Evolutionary conservation across 2,797 vertebrate species (phyloP).

Genomic region (Coracias cyanogaster): DNA sequence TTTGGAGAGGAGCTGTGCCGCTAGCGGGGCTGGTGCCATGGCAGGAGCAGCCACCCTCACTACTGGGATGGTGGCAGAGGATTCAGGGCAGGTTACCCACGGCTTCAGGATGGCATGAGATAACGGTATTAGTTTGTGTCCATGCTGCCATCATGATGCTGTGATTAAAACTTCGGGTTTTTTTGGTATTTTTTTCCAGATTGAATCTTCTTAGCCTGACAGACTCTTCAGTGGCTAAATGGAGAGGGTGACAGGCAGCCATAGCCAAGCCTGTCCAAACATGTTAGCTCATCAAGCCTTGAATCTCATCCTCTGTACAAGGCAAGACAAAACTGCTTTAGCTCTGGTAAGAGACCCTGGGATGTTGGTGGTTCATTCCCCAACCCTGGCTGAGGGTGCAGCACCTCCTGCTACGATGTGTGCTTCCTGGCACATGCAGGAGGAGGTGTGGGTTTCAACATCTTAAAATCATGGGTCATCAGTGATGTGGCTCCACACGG

Average conservation of each 20-base stretch:
- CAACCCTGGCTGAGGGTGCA: background rate
- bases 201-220: background rate
- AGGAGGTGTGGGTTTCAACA: background rate
- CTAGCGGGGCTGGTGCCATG: fast-evolving
- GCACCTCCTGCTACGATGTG: fast-evolving
- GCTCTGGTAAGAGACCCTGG: background rate
- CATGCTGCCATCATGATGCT: background rate
- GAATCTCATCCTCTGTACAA: background rate
- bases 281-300: fast-evolving
- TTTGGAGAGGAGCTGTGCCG: background rate
- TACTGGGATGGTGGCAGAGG: background rate
- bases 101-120: background rate
- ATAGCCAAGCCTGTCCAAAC: background rate
- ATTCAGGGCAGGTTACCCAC: fast-evolving
- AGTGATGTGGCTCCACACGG: fast-evolving
- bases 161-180: background rate
- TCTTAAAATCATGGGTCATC: background rate
- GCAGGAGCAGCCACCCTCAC: background rate
- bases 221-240: background rate
- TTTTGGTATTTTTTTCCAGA: background rate
- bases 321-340: background rate
- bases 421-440: background rate
- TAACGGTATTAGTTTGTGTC: background rate
- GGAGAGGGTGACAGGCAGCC: background rate
- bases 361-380: background rate